These are phyloP conservation scores for Lepisosteus osseus DNA, from an alignment of 2,113 vertebrate species.

Conservation along the genomic window DNA sequence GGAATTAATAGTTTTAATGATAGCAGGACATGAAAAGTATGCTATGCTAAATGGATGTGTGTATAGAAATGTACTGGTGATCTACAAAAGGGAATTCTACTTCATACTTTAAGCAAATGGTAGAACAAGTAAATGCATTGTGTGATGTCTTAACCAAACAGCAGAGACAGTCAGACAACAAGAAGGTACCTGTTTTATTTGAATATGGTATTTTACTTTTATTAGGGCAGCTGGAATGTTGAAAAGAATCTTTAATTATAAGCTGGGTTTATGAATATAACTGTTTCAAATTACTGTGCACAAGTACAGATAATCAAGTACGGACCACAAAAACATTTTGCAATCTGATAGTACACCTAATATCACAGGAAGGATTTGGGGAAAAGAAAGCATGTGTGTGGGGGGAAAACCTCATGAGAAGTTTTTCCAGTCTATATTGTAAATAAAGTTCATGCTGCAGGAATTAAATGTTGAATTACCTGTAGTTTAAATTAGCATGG, in stretches of 20 bases:
- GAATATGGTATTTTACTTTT: neutral
- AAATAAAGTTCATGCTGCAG: neutral
- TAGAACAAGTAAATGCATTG: neutral
- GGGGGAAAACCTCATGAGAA: neutral
- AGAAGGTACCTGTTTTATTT: neutral
- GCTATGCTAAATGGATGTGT: too few species aligned
- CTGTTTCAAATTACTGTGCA: too few species aligned
- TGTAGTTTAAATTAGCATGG: neutral
- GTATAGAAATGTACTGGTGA: too few species aligned
- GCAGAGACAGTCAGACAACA: neutral
- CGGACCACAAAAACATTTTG: too few species aligned
- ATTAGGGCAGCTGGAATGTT: neutral
- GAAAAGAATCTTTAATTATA: neutral
- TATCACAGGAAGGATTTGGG: too few species aligned
- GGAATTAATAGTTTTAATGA: too few species aligned
- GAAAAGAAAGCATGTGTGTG: too few species aligned
- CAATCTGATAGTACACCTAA: too few species aligned
- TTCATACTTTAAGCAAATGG: slow-evolving; percentile 7
- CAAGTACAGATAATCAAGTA: neutral
- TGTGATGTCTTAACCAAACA: neutral
- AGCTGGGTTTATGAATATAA: neutral
- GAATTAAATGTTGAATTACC: neutral
- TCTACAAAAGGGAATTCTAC: neutral
- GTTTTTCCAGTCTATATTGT: neutral
- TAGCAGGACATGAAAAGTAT: too few species aligned